phyloP scores from a whole-genome alignment of 2,797 vertebrate species.

The Synaphobranchus kaupii region DNA sequence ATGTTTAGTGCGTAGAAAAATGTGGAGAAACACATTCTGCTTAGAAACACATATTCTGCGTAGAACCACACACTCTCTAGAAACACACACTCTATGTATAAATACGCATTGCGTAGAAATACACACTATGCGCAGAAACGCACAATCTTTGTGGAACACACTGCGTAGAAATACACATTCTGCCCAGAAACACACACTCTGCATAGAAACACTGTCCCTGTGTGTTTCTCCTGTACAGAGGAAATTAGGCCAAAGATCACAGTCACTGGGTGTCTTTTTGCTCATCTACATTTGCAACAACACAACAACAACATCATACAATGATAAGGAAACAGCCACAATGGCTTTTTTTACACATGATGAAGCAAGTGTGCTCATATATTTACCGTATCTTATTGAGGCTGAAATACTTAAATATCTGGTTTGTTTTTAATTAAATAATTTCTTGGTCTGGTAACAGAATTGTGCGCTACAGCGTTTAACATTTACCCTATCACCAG shows the following conservation, averaged over 20 bases:
- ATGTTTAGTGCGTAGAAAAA: neutral
- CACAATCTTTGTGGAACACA: neutral
- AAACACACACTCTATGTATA: neutral
- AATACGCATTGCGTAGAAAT: too few species aligned
- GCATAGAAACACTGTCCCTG: neutral
- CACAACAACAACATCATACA: neutral
- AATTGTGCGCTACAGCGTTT: neutral
- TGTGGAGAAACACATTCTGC: too few species aligned
- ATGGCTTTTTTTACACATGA: neutral
- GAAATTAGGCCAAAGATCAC: neutral
- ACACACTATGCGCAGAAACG: neutral
- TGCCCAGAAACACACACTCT: too few species aligned
- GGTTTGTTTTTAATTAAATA: neutral
- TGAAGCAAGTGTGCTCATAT: neutral
- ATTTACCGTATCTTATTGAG: neutral
- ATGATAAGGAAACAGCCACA: neutral
- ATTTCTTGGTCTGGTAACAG: neutral
- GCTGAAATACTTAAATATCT: neutral
- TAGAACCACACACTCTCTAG: neutral
- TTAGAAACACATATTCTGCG: too few species aligned
- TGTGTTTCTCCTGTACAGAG: neutral
- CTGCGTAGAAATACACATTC: too few species aligned
- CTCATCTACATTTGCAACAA: neutral
- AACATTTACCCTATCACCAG: neutral
- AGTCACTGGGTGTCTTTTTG: neutral